These are phyloP conservation scores for Lasioglossum albipes DNA, from an alignment of 1,140 invertebrate species.

Conservation along the genomic window DNA sequence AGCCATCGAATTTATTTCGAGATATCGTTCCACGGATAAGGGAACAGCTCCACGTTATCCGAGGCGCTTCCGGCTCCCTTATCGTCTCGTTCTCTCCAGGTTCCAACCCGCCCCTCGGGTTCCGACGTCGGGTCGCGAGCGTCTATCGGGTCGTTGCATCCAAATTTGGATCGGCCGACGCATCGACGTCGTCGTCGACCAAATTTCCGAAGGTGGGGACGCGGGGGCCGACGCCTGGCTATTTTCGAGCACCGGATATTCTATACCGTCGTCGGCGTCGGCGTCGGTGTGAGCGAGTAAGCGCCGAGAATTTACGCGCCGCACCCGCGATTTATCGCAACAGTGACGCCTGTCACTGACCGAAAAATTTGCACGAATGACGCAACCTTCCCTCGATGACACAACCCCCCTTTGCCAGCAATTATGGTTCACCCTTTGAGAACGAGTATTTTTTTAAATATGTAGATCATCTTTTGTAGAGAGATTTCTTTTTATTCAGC, in stretches of 20 bases:
- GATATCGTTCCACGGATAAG: too few species aligned
- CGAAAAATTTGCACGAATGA: slow-evolving; percentile 10
- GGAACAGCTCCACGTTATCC: too few species aligned
- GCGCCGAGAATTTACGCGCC: slow-evolving; percentile 26
- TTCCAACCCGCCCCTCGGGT: slow-evolving; percentile 21
- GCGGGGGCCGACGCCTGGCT: slow-evolving; percentile 64
- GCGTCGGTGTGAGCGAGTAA: not conserved
- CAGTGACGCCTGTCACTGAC: not conserved
- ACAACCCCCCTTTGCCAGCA: too few species aligned
- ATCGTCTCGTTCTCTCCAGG: not conserved
- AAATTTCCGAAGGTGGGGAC: slow-evolving; percentile 56
- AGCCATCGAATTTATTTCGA: too few species aligned
- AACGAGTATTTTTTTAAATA: too few species aligned
- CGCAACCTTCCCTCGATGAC: not conserved
- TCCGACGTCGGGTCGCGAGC: slow-evolving; percentile 42
- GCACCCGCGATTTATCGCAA: slow-evolving; percentile 28
- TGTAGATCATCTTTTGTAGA: too few species aligned
- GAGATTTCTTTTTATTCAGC: too few species aligned
- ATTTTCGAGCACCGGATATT: slow-evolving; percentile 78
- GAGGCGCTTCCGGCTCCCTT: too few species aligned
- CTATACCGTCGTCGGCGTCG: slow-evolving; percentile 64
- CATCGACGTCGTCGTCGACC: slow-evolving; percentile 46
- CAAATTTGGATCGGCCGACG: slow-evolving; percentile 78
- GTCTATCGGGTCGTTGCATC: slow-evolving; percentile 68
- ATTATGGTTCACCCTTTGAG: too few species aligned